These are phyloP conservation scores for Eucera pruinosa DNA, from an alignment of 2,888 invertebrate genomes.

Conservation along the genomic window DNA sequence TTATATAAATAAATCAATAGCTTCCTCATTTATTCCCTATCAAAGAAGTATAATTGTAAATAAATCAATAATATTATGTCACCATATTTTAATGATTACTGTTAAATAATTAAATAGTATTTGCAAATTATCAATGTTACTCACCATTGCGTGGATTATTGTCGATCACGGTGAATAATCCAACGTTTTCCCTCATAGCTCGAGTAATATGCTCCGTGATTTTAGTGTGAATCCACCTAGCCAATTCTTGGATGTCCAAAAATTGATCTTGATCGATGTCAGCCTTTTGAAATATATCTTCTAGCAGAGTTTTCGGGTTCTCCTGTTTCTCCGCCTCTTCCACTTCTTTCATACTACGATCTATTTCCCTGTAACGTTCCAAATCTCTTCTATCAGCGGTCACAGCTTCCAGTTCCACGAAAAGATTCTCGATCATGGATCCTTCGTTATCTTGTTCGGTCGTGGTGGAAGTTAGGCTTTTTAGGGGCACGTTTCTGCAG, in stretches of 20 bases:
- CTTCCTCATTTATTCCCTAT: no score
- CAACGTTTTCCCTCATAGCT: conserved; percentile 88
- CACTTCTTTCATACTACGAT: conserved; percentile 57
- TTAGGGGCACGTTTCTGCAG: conserved; percentile 75
- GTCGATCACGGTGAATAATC: conserved; percentile 88
- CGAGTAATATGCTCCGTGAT: conserved; percentile 89
- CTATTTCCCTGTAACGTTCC: conserved; percentile 52
- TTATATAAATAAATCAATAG: no score
- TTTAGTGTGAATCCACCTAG: conserved; percentile 88
- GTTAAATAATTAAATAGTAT: no score
- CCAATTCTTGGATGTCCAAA: conserved; percentile 87
- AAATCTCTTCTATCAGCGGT: conserved; percentile 58
- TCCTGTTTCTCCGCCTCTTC: conserved; percentile 65
- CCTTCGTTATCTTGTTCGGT: conserved; percentile 45
- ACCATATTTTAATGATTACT: no score
- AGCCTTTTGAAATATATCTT: conserved; percentile 85
- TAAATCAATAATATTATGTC: no score
- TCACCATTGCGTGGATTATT: conserved; percentile 88
- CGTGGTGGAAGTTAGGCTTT: conserved; percentile 61
- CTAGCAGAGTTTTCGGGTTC: conserved; percentile 73
- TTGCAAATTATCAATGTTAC: neutral
- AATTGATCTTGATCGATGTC: conserved; percentile 87
- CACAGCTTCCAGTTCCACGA: conserved; percentile 75
- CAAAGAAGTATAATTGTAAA: no score
- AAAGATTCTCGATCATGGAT: conserved; percentile 71